Percentiles rank a stretch among this genome's conserved stretches.
These are phyloP conservation scores for Nothocercus julius DNA, from an alignment of 2,113 vertebrate species.

Conservation along the genomic window DNA sequence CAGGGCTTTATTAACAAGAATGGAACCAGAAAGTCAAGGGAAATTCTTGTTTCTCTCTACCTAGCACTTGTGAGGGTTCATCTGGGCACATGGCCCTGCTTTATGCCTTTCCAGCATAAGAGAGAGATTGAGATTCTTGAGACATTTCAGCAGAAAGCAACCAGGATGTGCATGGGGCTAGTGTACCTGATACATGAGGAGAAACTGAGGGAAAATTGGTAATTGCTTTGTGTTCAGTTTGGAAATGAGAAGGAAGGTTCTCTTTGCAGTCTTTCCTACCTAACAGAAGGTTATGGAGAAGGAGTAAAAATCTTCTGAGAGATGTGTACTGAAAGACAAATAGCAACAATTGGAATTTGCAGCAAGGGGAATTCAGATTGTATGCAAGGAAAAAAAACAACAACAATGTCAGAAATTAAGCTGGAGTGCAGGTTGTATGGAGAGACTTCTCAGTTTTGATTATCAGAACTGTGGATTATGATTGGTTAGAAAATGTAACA, in stretches of 20 bases:
- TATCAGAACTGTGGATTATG: not conserved
- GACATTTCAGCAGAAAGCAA: not conserved
- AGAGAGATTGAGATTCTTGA: not conserved
- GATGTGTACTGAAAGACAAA: not conserved
- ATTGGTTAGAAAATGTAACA: not conserved
- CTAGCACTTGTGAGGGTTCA: not conserved
- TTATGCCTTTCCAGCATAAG: not conserved
- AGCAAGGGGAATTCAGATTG: not conserved
- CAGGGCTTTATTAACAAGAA: not conserved
- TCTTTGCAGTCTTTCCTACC: not conserved
- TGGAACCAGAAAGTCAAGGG: not conserved
- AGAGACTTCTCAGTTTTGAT: not conserved
- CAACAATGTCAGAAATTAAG: not conserved
- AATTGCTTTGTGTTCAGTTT: not conserved
- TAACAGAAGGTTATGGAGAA: not conserved
- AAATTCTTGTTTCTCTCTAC: not conserved
- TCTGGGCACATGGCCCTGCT: not conserved
- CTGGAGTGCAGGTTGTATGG: not conserved
- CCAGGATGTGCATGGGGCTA: not conserved
- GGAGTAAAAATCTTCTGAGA: not conserved
- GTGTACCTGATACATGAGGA: accelerated
- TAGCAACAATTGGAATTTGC: not conserved
- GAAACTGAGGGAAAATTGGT: not conserved
- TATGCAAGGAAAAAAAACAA: not conserved
- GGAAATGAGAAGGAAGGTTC: accelerated